phyloP scores from a whole-genome alignment of 2,888 invertebrate genomes.

The Mythimna impura region DNA sequence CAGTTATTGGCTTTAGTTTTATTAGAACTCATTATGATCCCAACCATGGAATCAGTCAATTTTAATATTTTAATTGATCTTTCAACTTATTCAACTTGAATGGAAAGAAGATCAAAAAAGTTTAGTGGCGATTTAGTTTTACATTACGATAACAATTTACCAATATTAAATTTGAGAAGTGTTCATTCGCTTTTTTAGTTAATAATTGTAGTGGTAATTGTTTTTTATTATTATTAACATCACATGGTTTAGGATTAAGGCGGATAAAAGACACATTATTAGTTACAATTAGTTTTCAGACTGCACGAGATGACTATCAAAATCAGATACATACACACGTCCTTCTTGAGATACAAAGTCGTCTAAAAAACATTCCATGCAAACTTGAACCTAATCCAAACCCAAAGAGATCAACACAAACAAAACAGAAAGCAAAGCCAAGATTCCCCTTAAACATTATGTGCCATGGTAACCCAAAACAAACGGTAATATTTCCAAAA shows the following conservation, averaged over 20 bases:
- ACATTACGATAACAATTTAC: no score
- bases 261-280: not conserved
- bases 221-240: not conserved
- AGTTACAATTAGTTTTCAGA: not conserved
- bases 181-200: no score
- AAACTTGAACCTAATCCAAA: slow-evolving; percentile 10
- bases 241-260: not conserved
- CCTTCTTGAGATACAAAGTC: not conserved
- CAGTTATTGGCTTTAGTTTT: no score
- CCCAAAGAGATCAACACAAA: not conserved
- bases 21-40: no score
- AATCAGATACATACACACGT: not conserved
- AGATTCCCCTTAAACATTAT: slow-evolving; percentile 29
- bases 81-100: no score
- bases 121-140: no score
- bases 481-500: slow-evolving; percentile 66
- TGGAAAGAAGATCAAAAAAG: no score
- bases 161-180: no score
- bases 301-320: not conserved
- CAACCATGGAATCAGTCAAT: no score
- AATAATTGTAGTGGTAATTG: no score
- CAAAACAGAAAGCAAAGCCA: slow-evolving; percentile 26
- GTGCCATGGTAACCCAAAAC: slow-evolving; percentile 44
- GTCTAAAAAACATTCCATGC: not conserved
- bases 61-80: no score